Evolutionary conservation across 2,888 invertebrate genomes (phyloP).

Genomic region (Diarsia mendica): DNA sequence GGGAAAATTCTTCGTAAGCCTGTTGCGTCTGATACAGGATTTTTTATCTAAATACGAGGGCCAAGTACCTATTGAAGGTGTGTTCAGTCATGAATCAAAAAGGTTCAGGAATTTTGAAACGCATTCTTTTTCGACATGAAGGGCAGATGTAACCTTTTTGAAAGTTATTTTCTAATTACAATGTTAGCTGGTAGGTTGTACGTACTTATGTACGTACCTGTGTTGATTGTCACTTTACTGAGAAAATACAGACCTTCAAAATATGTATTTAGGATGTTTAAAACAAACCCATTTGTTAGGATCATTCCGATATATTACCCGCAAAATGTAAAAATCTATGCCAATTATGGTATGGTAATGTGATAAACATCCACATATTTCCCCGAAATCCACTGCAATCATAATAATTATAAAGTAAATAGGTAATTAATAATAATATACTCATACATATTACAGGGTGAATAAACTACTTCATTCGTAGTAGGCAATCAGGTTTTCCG

Average conservation of each 20-base stretch:
- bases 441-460: not conserved
- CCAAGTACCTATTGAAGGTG: conserved; percentile 1
- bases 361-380: not conserved
- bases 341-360: not conserved
- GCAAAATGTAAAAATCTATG: not conserved
- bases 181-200: not conserved
- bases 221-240: not conserved
- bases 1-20: conserved; percentile 32
- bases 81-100: conserved; percentile 12
- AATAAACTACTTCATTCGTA: not conserved
- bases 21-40: conserved; percentile 38
- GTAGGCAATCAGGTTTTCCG: not conserved
- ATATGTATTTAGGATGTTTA: not conserved
- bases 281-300: not conserved
- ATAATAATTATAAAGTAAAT: not conserved
- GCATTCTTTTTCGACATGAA: conserved; percentile 13
- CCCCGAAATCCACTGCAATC: not conserved
- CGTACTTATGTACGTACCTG: not conserved
- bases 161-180: not conserved
- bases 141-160: conserved; percentile 4
- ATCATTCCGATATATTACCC: conserved; percentile 1
- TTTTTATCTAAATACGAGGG: conserved; percentile 12
- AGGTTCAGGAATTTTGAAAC: conserved; percentile 20
- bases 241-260: conserved; percentile 1
- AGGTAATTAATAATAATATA: not conserved